phyloP scores from a whole-genome alignment of 2,888 invertebrate genomes.

The Epinotia demarniana region DNA sequence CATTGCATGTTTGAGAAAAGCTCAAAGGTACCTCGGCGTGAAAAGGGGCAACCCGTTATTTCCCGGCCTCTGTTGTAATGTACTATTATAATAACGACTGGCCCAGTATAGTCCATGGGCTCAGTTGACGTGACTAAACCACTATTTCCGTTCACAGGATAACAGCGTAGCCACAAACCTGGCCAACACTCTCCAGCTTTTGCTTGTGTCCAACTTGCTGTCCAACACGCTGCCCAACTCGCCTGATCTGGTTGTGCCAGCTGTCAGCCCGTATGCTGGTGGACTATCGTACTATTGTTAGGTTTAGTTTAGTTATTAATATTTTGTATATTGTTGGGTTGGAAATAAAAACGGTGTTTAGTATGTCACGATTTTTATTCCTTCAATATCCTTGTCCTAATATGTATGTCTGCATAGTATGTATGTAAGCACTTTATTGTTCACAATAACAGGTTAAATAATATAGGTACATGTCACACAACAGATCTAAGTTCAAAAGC shows the following conservation, averaged over 20 bases:
- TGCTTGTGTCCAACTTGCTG: conserved; percentile 71
- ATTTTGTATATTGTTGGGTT: background rate
- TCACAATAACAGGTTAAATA: too few relatives aligned
- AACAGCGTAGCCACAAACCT: conserved; percentile 72
- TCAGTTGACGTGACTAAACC: background rate
- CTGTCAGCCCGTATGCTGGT: conserved; percentile 29
- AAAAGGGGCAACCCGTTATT: too few relatives aligned
- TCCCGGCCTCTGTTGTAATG: too few relatives aligned
- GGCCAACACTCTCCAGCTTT: conserved; percentile 70
- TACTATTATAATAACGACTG: background rate
- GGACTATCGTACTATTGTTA: conserved; percentile 35
- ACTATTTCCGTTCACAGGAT: conserved; percentile 67
- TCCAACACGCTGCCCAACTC: conserved; percentile 65
- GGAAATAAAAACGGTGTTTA: background rate
- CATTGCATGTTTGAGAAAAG: too few relatives aligned
- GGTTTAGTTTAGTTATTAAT: background rate
- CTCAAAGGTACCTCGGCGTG: too few relatives aligned
- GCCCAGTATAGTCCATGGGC: background rate
- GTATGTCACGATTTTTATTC: background rate
- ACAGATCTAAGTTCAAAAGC: too few relatives aligned
- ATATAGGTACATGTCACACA: too few relatives aligned
- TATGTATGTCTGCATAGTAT: too few relatives aligned
- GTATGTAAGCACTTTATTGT: too few relatives aligned
- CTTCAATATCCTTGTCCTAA: background rate
- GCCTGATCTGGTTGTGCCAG: conserved; percentile 49